Evolutionary conservation across 2,113 vertebrate genomes (phyloP).

Genomic region (Plestiodon gilberti): DNA sequence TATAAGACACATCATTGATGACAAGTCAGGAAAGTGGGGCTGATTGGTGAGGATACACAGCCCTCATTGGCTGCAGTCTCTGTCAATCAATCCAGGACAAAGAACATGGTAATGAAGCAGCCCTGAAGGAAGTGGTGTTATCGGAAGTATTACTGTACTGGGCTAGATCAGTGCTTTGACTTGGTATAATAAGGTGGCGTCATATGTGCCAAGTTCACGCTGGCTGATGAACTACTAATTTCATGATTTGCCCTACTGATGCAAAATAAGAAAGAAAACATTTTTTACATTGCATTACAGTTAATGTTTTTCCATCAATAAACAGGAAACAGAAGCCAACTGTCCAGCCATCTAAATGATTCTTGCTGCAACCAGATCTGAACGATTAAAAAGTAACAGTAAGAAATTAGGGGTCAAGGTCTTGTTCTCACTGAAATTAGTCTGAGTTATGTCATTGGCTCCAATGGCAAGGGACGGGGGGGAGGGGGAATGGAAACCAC

Average conservation of each 20-base stretch:
- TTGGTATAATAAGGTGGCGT: not conserved
- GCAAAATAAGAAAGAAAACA: not conserved
- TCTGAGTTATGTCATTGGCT: not conserved
- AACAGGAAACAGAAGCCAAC: constrained; percentile 20
- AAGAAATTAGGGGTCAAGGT: not conserved
- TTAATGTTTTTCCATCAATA: not conserved
- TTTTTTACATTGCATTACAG: not conserved
- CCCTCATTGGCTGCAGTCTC: no score
- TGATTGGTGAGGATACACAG: no score
- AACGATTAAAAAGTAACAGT: not conserved
- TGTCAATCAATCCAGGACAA: no score
- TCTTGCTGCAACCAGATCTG: not conserved
- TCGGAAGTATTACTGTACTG: not conserved
- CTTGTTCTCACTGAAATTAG: not conserved
- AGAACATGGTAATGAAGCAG: no score
- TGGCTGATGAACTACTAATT: not conserved
- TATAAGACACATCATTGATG: no score
- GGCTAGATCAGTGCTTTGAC: not conserved
- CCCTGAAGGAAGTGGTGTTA: no score
- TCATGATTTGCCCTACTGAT: constrained; percentile 4
- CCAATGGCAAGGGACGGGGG: not conserved
- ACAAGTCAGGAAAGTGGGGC: no score
- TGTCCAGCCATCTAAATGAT: not conserved
- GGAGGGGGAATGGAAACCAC: constrained; percentile 1
- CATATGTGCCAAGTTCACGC: not conserved